Conservation (phyloP, 1,140 invertebrate species). For the Drosophila athabasca region DNA sequence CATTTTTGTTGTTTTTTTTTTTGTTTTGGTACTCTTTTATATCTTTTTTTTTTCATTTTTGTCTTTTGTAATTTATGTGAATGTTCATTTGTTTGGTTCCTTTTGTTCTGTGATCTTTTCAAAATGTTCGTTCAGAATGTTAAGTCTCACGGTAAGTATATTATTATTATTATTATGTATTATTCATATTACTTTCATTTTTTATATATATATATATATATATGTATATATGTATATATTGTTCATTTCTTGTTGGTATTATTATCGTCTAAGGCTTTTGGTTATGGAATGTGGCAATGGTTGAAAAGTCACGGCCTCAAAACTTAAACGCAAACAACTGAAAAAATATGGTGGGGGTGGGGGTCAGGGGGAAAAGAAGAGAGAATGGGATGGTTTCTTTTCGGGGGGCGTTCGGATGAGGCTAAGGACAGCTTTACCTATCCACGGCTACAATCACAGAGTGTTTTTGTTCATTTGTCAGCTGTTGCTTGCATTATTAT, state of each 20-base stretch:
- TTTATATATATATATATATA: not conserved
- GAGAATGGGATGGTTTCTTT: conserved; percentile 6
- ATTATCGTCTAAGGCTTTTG: conserved; percentile 34
- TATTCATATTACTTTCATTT: conserved; percentile 1
- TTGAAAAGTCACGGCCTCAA: conserved; percentile 46
- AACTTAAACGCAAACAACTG: conserved; percentile 38
- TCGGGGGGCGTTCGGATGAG: not conserved
- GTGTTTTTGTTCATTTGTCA: no score
- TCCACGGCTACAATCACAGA: no score
- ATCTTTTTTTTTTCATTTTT: conserved; percentile 22
- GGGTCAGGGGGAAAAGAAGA: not conserved
- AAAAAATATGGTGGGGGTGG: not conserved
- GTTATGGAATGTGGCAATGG: conserved; percentile 43
- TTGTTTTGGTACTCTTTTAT: conserved; percentile 9
- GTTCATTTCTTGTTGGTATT: conserved; percentile 44
- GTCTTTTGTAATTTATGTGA: conserved; percentile 35
- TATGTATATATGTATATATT: no score
- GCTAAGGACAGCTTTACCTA: no score
- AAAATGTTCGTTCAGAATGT: conserved; percentile 18
- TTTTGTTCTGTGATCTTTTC: conserved; percentile 50
- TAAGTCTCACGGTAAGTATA: conserved; percentile 43
- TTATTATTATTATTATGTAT: conserved; percentile 43
- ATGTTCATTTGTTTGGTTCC: conserved; percentile 46
- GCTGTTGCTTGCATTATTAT: no score
- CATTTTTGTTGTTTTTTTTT: conserved; percentile 37